Percentiles rank a stretch among this genome's conserved stretches.
Evolutionary conservation across 2,113 vertebrate species (phyloP).

Genomic region (Silurus meridionalis): DNA sequence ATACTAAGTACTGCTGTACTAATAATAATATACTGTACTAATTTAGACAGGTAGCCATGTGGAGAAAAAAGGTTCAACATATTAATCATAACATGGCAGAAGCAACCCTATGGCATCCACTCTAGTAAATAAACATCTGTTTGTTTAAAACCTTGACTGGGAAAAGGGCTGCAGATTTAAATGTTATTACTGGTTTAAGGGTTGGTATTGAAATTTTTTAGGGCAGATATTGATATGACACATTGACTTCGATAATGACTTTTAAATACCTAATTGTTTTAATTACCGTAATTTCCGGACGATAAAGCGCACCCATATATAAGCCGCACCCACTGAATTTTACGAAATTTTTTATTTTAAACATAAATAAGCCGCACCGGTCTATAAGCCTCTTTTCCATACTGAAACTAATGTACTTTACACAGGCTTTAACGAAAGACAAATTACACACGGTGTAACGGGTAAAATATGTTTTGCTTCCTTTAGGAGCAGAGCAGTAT

Average conservation of each 20-base stretch:
- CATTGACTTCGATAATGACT: neutral
- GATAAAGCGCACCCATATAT: too few relatives aligned
- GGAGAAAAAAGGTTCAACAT: neutral
- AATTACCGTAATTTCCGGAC: neutral
- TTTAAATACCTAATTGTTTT: neutral
- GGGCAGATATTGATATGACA: neutral
- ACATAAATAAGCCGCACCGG: too few relatives aligned
- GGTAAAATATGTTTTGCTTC: too few relatives aligned
- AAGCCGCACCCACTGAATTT: too few relatives aligned
- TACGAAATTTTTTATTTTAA: too few relatives aligned
- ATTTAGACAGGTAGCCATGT: neutral
- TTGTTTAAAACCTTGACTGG: neutral
- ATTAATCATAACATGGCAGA: neutral
- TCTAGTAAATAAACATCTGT: neutral
- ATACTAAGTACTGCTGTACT: neutral
- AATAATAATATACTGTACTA: neutral
- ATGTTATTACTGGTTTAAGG: neutral
- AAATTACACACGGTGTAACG: too few relatives aligned
- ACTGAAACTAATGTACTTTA: too few relatives aligned
- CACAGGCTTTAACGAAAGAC: too few relatives aligned
- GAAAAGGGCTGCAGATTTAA: neutral
- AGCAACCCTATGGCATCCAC: neutral
- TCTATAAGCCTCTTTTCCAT: too few relatives aligned
- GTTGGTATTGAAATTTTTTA: neutral
- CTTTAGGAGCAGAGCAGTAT: too few relatives aligned